phyloP scores from a whole-genome alignment of 2,797 vertebrate species.

The Microctenopoma stevenorrisi region DNA sequence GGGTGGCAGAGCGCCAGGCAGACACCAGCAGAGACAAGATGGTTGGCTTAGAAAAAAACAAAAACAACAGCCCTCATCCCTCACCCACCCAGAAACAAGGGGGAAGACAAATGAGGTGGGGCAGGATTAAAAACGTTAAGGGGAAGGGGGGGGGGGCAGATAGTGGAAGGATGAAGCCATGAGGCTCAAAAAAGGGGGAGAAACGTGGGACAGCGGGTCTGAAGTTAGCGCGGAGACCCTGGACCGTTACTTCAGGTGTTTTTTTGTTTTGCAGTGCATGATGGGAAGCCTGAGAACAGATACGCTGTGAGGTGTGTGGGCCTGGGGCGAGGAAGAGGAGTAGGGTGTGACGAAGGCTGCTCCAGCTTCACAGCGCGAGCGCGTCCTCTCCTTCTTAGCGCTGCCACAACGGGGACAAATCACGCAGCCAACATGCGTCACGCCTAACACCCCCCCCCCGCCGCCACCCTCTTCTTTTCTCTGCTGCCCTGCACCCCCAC shows the following conservation, averaged over 20 bases:
- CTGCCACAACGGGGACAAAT: slow-evolving; percentile 64
- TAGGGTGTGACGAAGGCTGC: too few species aligned
- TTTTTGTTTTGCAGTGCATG: slow-evolving; percentile 34
- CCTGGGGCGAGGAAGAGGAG: too few species aligned
- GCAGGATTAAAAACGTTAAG: slow-evolving; percentile 50
- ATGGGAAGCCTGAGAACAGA: slow-evolving; percentile 38
- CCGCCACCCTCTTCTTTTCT: slow-evolving; percentile 50
- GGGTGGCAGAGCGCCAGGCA: slow-evolving; percentile 69
- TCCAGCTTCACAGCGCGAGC: slow-evolving; percentile 59
- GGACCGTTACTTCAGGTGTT: too few species aligned
- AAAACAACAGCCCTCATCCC: slow-evolving; percentile 44
- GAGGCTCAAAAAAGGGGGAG: slow-evolving; percentile 34
- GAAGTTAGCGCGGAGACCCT: too few species aligned
- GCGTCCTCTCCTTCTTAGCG: slow-evolving; percentile 46
- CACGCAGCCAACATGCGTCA: slow-evolving; percentile 62
- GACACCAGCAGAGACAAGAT: slow-evolving; percentile 72
- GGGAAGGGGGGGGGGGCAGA: not conserved
- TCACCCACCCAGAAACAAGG: slow-evolving; percentile 47
- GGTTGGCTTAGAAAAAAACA: slow-evolving; percentile 43
- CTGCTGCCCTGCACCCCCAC: slow-evolving; percentile 44
- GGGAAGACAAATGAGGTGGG: slow-evolving; percentile 62
- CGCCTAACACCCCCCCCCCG: slow-evolving; percentile 42
- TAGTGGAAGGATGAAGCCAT: slow-evolving; percentile 54
- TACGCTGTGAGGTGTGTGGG: slow-evolving; percentile 10
- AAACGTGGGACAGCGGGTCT: slow-evolving; percentile 39